Conservation (phyloP, 2,113 vertebrate species). For the Cryptotis parvus region DNA sequence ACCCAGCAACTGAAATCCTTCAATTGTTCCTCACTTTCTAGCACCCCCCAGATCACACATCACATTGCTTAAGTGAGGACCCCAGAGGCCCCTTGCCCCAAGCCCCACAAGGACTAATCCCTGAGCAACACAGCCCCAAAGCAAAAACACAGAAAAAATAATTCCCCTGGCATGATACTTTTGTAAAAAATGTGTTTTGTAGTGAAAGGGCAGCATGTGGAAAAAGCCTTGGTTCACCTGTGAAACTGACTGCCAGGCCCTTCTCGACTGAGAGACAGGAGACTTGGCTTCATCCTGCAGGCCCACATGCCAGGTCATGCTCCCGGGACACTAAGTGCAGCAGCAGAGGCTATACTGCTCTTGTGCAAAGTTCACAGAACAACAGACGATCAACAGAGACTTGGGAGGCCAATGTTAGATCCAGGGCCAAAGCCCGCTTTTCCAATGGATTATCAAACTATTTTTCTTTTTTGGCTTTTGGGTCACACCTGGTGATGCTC, state of each 20-base stretch:
- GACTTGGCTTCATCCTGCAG: neutral
- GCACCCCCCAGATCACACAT: neutral
- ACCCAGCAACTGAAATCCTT: slow-evolving; percentile 30
- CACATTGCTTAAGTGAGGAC: neutral
- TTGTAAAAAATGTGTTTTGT: neutral
- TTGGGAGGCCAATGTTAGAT: neutral
- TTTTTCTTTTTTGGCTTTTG: no score
- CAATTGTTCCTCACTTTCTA: slow-evolving; percentile 56
- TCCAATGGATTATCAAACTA: slow-evolving; percentile 18
- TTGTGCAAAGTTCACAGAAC: neutral
- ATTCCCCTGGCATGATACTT: neutral
- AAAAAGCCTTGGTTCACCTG: neutral
- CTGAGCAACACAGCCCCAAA: no score
- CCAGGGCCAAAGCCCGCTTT: slow-evolving; percentile 12
- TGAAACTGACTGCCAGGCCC: neutral
- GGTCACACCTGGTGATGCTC: no score
- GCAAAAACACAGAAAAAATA: no score
- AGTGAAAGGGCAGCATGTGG: neutral
- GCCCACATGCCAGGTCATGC: neutral
- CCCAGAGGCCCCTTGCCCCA: no score
- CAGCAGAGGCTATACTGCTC: neutral
- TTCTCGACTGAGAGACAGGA: neutral
- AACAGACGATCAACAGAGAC: neutral
- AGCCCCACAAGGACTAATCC: no score
- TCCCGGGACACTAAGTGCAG: fast-evolving